Conservation (phyloP, 2,113 vertebrate genomes). For the Cochlearius cochlearius region DNA sequence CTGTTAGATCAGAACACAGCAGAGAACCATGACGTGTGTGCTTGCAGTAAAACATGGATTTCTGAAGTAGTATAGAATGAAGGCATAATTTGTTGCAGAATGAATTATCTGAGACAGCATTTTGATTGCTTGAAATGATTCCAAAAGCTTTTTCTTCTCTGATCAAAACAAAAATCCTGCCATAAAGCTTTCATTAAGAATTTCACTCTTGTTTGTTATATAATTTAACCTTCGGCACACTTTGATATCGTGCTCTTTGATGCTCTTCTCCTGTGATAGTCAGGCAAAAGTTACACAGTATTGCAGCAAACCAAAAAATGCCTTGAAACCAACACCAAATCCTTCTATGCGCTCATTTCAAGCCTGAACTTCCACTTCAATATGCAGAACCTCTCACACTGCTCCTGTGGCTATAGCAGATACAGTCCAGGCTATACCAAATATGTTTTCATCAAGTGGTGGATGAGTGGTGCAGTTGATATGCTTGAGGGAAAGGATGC, state of each 20-base stretch:
- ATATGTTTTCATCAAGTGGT: background rate
- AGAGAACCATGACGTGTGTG: background rate
- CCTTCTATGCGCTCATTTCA: background rate
- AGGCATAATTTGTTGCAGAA: background rate
- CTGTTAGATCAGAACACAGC: background rate
- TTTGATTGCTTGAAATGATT: background rate
- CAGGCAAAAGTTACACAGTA: background rate
- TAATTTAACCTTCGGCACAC: background rate
- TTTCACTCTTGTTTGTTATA: background rate
- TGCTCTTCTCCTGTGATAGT: background rate
- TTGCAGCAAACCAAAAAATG: background rate
- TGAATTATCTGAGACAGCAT: background rate
- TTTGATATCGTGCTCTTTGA: background rate
- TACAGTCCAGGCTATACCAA: background rate
- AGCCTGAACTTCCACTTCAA: background rate
- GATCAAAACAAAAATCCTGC: background rate
- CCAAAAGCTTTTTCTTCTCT: background rate
- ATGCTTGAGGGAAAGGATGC: background rate
- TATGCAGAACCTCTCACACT: background rate
- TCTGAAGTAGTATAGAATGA: background rate
- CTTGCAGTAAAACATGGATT: background rate
- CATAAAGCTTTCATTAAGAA: conserved; percentile 3
- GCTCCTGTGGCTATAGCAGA: background rate
- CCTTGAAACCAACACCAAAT: background rate
- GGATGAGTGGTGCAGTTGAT: background rate